Conservation (phyloP, 2,113 vertebrate genomes). For the Anser brachyrhynchus region DNA sequence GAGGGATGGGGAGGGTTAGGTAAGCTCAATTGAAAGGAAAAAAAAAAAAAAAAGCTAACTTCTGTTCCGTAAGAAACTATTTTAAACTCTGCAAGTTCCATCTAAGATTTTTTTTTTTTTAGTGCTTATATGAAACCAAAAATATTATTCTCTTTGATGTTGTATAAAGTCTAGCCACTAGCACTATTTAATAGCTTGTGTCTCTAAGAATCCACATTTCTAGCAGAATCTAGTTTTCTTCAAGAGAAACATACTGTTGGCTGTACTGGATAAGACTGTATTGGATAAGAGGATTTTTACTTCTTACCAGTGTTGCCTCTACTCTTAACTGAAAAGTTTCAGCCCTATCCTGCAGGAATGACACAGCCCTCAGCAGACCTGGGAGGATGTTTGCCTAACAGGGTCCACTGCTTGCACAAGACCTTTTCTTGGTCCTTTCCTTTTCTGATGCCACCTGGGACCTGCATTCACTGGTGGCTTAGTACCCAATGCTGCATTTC, state of each 20-base stretch:
- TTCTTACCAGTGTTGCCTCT: background rate
- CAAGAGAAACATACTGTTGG: background rate
- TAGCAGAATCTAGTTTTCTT: background rate
- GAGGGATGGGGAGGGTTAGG: background rate
- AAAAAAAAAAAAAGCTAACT: background rate
- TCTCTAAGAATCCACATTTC: background rate
- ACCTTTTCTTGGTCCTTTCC: background rate
- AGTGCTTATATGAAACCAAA: background rate
- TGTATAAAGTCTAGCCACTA: background rate
- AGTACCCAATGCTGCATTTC: background rate
- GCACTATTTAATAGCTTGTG: background rate
- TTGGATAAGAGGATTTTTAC: background rate
- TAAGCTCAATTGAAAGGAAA: background rate
- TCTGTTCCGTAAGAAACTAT: background rate
- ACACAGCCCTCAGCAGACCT: background rate
- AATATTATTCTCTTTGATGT: background rate
- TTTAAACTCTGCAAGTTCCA: background rate
- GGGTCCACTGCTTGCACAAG: background rate
- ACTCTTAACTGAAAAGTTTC: background rate
- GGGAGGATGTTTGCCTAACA: background rate
- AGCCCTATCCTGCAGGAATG: background rate
- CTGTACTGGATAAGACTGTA: background rate
- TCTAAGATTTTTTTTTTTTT: background rate
- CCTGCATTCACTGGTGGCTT: background rate
- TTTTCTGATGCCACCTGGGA: rapidly evolving